These are phyloP conservation scores for Dendronephthya gigantea DNA, from an alignment of 64 coral and sea anemone species.

Conservation along the genomic window DNA sequence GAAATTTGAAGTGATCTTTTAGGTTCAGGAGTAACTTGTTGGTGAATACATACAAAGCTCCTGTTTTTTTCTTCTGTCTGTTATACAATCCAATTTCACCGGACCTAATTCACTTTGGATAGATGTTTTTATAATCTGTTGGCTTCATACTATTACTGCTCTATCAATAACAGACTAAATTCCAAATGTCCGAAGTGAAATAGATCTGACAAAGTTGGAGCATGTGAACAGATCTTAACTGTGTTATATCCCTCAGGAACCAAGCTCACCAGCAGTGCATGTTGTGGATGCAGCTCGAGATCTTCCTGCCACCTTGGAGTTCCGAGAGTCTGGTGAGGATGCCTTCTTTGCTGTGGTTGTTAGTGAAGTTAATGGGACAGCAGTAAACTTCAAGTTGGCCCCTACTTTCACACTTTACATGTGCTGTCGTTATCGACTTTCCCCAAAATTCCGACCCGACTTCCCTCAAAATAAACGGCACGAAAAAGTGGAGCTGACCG, in stretches of 20 bases:
- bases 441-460: constrained; percentile 59
- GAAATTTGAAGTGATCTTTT: too few relatives aligned
- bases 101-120: background rate
- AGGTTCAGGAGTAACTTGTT: too few relatives aligned
- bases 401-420: constrained; percentile 96
- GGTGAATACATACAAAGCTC: too few relatives aligned
- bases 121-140: background rate
- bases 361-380: constrained; percentile 89
- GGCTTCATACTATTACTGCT: too few relatives aligned
- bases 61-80: too few relatives aligned
- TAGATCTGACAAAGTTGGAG: too few relatives aligned
- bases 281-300: constrained; percentile 60
- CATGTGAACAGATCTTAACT: too few relatives aligned
- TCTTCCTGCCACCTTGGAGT: constrained; percentile 78
- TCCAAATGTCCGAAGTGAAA: too few relatives aligned
- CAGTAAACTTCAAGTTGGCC: constrained; percentile 93
- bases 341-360: constrained; percentile 96
- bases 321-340: constrained; percentile 93
- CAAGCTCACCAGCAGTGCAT: background rate
- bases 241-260: background rate
- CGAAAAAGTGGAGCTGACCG: constrained; percentile 55
- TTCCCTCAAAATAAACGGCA: constrained; percentile 48
- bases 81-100: too few relatives aligned
- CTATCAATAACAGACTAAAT: too few relatives aligned
- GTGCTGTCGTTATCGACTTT: constrained; percentile 86